Conservation (phyloP, 2,797 vertebrate species). For the Tragopan temminckii region DNA sequence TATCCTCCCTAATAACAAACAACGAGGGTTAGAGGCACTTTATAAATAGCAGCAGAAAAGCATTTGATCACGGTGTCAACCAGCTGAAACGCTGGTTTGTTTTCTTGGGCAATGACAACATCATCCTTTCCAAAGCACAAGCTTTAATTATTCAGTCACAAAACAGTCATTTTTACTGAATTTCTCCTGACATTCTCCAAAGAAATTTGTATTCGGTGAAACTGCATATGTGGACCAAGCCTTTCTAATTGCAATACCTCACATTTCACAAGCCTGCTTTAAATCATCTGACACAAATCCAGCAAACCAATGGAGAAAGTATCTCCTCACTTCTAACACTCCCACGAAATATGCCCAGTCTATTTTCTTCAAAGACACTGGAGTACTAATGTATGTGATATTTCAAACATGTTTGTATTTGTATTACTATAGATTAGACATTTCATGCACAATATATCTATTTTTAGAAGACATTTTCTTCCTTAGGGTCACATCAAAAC, state of each 20-base stretch:
- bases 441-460: background rate
- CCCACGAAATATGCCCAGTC: background rate
- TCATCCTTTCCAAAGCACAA: constrained; percentile 13
- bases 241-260: background rate
- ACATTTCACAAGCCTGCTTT: background rate
- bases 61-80: constrained; percentile 35
- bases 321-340: background rate
- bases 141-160: constrained; percentile 43
- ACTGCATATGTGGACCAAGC: background rate
- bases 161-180: background rate
- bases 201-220: background rate
- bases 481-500: background rate
- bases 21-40: background rate
- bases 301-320: background rate
- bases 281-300: background rate
- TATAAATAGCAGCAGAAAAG: constrained; percentile 33
- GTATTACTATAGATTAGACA: background rate
- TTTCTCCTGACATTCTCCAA: background rate
- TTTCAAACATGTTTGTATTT: too few relatives aligned
- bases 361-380: background rate
- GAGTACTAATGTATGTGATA: background rate
- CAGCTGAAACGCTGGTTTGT: background rate
- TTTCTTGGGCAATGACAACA: constrained; percentile 13
- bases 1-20: background rate
- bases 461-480: background rate